A percentile compares a stretch with the other conserved stretches of the same genome.
Evolutionary conservation across 1,140 invertebrate species (phyloP).

Genomic region (Cotesia typhae): DNA sequence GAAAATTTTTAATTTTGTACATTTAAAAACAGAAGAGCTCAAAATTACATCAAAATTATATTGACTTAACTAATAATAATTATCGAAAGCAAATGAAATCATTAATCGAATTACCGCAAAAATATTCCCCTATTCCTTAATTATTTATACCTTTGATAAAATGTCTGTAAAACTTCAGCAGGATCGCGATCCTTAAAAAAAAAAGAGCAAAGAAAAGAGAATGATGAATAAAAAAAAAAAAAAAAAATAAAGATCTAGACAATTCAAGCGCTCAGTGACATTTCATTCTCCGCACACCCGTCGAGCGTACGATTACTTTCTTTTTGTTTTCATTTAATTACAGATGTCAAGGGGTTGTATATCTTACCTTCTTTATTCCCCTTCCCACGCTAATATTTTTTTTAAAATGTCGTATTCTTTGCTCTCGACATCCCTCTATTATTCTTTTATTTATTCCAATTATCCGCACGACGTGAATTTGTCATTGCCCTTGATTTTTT

Average conservation of each 20-base stretch:
- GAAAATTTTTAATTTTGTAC: too few species aligned
- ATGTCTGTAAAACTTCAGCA: too few species aligned
- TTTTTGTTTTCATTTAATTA: constrained; percentile 68
- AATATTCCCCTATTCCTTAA: too few species aligned
- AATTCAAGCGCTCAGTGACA: constrained; percentile 54
- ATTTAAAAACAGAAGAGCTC: too few species aligned
- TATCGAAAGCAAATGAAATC: too few species aligned
- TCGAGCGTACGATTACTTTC: constrained; percentile 64
- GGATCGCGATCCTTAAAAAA: constrained; percentile 21
- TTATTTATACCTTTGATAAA: too few species aligned
- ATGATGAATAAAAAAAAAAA: constrained; percentile 44
- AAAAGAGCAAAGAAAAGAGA: constrained; percentile 19
- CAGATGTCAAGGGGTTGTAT: constrained; percentile 66
- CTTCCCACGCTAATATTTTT: neutral
- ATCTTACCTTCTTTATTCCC: constrained; percentile 29
- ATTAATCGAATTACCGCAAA: too few species aligned
- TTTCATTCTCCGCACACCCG: constrained; percentile 55
- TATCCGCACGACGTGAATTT: constrained; percentile 65
- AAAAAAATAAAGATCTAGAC: constrained; percentile 50
- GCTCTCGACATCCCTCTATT: constrained; percentile 56
- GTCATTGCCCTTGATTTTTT: constrained; percentile 64
- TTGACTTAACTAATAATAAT: too few species aligned
- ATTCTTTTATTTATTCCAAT: constrained; percentile 67
- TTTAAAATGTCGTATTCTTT: constrained; percentile 34
- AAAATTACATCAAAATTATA: too few species aligned